Evolutionary conservation across 2,797 vertebrate genomes (phyloP), one percentile per base, ranked within the genome.

Genomic region (Gadopsis marmoratus): DNA sequence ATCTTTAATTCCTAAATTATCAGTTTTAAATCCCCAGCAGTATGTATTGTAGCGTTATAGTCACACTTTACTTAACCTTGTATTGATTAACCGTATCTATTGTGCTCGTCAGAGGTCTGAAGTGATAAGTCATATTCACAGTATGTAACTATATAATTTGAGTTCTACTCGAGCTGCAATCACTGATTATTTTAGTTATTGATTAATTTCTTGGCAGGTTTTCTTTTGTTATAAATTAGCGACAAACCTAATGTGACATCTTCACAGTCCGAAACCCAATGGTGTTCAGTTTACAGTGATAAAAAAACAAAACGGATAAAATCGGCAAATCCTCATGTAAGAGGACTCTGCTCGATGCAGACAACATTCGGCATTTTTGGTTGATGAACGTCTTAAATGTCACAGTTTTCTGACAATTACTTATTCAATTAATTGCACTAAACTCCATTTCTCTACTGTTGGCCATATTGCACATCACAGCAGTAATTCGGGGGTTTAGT

Each of bases 401-500:
- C 37, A 12, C 53, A 16, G 8, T 47, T 35, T 33, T 33, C 39
- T 33, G 7, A 29, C n/a, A 29, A 29, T 31, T 43, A 26, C 23
- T 21, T 23, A 39, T 71, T n/a, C 39, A 45, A 3, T 58, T 21
- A 26, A 3, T 41, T 29, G 33, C 13, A 31, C 23, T 53, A 61
- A 58, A 48, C 7, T 41, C 2, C 21, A 19, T 45, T 62, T 77
- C 4, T 55, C 1, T 39, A 26, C 26, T 31, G 7, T 9, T 64
- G 51, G n/a, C n/a, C 39, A 4, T 45, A 39, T 23, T 76, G 35
- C 19, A 62, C 19, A 63, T 76, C 48, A 33, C 39, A 7, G 48
- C 54, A 56, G 51, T 60, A 14, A 51, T 61, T 65, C 14, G 29
- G 5, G 47, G 45, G 35, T 54, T 68, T 14, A 70, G 17, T 48